Evolutionary conservation across 2,888 invertebrate species (phyloP).

Genomic region (Erannis defoliaria): DNA sequence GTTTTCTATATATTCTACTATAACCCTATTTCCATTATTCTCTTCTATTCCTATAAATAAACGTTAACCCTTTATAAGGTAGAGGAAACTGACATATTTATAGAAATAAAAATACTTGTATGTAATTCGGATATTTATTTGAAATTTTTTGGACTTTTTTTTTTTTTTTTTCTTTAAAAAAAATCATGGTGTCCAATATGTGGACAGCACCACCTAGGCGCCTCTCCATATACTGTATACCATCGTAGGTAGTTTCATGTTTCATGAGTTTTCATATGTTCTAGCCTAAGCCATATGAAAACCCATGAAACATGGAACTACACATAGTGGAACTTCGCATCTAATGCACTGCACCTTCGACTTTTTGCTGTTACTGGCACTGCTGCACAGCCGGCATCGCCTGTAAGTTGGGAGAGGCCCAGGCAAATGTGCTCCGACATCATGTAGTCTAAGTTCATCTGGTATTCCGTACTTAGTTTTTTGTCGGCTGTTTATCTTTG

Average conservation of each 20-base stretch:
- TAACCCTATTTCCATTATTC: too few relatives aligned
- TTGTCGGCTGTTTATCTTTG: slow-evolving; percentile 22
- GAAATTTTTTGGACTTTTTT: slow-evolving; percentile 7
- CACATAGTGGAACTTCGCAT: too few relatives aligned
- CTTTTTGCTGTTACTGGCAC: slow-evolving; percentile 18
- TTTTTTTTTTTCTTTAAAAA: slow-evolving; percentile 3
- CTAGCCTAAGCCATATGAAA: slow-evolving; percentile 14
- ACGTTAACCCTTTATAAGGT: slow-evolving; percentile 13
- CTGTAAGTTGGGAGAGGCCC: slow-evolving; percentile 20
- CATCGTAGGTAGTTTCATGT: slow-evolving; percentile 13
- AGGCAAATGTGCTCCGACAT: slow-evolving; percentile 23
- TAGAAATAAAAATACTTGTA: slow-evolving; percentile 15
- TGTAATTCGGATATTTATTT: slow-evolving; percentile 12
- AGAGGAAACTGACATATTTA: slow-evolving; percentile 15
- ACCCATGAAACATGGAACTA: too few relatives aligned
- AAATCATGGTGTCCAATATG: slow-evolving; percentile 11
- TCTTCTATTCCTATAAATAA: too few relatives aligned
- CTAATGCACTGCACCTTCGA: slow-evolving; percentile 17
- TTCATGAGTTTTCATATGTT: slow-evolving; percentile 14
- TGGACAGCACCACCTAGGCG: slow-evolving; percentile 12
- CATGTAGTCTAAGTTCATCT: slow-evolving; percentile 12
- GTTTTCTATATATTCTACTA: too few relatives aligned
- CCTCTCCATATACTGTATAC: slow-evolving; percentile 15
- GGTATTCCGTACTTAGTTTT: slow-evolving; percentile 18
- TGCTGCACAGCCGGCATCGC: slow-evolving; percentile 18